A percentile compares a stretch with the other conserved stretches of the same genome.
phyloP scores from a whole-genome alignment of 2,797 vertebrate genomes.

The Sparus aurata region DNA sequence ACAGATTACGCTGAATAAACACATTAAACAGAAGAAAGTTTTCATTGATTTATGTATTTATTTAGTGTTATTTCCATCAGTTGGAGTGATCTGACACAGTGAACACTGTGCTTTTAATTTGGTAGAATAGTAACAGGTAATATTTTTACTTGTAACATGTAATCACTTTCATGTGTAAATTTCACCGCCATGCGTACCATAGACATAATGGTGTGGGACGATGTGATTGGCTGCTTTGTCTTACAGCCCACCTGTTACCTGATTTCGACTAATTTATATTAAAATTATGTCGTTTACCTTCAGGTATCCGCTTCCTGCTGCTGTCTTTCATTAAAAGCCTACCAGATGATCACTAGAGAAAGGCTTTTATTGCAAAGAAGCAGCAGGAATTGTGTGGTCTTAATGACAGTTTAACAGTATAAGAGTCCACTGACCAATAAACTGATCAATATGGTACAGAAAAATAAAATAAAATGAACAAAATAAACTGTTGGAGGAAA shows the following conservation, averaged over 20 bases:
- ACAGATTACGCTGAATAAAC: neutral
- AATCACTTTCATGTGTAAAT: neutral
- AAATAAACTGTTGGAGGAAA: constrained; percentile 12
- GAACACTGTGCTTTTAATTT: constrained; percentile 12
- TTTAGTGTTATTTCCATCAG: neutral
- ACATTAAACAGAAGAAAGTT: neutral
- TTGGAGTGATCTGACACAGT: neutral
- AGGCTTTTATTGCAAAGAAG: constrained; percentile 30
- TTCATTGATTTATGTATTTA: too few species aligned
- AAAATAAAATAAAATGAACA: constrained; percentile 1
- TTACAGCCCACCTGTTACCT: neutral
- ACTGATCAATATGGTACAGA: neutral
- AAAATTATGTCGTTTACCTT: neutral
- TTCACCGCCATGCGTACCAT: constrained; percentile 13
- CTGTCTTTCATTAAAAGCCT: constrained; percentile 18
- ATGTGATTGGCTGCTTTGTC: constrained; percentile 9
- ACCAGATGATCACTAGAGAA: neutral
- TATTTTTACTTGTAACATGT: neutral
- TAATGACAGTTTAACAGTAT: neutral
- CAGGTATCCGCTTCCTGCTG: neutral
- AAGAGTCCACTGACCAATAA: neutral
- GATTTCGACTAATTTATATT: neutral
- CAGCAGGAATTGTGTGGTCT: constrained; percentile 14
- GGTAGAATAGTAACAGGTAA: constrained; percentile 6
- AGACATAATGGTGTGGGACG: neutral